Conservation (phyloP, 1,140 invertebrate species). For the Drosophila takahashii region DNA sequence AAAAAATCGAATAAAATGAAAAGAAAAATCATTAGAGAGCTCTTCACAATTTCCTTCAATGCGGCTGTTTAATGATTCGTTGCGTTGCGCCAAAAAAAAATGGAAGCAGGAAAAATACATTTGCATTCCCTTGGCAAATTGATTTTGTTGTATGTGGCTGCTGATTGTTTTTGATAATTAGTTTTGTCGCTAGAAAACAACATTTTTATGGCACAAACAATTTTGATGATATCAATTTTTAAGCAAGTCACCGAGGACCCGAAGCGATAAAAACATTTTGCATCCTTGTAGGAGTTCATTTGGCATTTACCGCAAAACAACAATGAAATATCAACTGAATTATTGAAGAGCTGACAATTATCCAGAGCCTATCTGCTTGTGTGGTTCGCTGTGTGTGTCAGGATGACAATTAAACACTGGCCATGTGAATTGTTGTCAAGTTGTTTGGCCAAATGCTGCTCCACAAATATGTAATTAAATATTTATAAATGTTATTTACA, state of each 20-base stretch:
- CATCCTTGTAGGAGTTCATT: conserved; percentile 48
- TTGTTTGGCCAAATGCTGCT: conserved; percentile 27
- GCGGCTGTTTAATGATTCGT: conserved; percentile 60
- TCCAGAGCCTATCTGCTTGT: conserved; percentile 21
- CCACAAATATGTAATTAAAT: conserved; percentile 64
- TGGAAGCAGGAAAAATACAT: neutral
- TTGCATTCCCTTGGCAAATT: conserved; percentile 28
- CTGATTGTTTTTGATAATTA: conserved; percentile 67
- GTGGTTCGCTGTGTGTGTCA: conserved; percentile 45
- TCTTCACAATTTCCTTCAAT: conserved; percentile 13
- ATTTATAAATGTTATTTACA: conserved; percentile 63
- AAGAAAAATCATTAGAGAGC: conserved; percentile 28
- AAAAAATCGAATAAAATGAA: neutral
- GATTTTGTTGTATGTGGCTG: conserved; percentile 33
- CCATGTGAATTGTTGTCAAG: conserved; percentile 48
- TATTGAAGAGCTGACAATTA: conserved; percentile 69
- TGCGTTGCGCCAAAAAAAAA: conserved; percentile 10
- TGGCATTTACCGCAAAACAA: conserved; percentile 61
- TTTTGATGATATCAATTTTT: conserved; percentile 62
- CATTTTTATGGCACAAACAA: conserved; percentile 50
- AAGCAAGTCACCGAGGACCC: conserved; percentile 51
- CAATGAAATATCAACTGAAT: conserved; percentile 53
- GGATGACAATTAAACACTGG: conserved; percentile 60
- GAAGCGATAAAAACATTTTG: conserved; percentile 35
- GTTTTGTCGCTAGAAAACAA: conserved; percentile 34